phyloP scores from a whole-genome alignment of 1,140 invertebrate genomes.

The Lamellibrachia luymesi region DNA sequence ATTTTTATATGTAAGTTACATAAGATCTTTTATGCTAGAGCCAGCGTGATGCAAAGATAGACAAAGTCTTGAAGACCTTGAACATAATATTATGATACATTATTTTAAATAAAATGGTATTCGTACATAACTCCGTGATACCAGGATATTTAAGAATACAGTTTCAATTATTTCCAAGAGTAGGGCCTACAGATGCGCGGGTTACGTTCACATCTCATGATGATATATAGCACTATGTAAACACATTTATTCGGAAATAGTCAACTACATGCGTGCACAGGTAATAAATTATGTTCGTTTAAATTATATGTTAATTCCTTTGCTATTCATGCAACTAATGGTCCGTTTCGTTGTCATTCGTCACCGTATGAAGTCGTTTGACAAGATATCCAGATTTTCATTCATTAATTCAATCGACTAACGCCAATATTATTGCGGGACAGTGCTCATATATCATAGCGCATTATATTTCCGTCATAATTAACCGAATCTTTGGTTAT shows the following conservation, averaged over 20 bases:
- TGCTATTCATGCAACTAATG: not conserved
- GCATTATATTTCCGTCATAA: not conserved
- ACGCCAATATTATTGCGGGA: not conserved
- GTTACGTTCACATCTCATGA: too few species aligned
- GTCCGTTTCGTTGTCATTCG: not conserved
- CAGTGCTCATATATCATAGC: not conserved
- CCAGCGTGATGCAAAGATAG: too few species aligned
- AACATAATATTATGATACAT: too few species aligned
- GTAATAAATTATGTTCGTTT: not conserved
- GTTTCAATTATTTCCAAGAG: too few species aligned
- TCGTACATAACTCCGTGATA: too few species aligned
- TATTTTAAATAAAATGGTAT: too few species aligned
- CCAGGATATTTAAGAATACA: too few species aligned
- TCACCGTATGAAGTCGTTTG: not conserved
- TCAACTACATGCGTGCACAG: not conserved
- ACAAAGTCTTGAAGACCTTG: too few species aligned
- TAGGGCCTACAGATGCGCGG: too few species aligned
- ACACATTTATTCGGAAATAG: not conserved
- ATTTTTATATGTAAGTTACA: too few species aligned
- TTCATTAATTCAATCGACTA: not conserved
- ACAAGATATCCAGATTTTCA: not conserved
- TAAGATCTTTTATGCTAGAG: too few species aligned
- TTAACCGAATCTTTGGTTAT: not conserved
- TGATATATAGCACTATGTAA: not conserved
- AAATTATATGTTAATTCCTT: not conserved